Conservation (phyloP, 2,888 invertebrate genomes). For the Microctonus aethiopoides region DNA sequence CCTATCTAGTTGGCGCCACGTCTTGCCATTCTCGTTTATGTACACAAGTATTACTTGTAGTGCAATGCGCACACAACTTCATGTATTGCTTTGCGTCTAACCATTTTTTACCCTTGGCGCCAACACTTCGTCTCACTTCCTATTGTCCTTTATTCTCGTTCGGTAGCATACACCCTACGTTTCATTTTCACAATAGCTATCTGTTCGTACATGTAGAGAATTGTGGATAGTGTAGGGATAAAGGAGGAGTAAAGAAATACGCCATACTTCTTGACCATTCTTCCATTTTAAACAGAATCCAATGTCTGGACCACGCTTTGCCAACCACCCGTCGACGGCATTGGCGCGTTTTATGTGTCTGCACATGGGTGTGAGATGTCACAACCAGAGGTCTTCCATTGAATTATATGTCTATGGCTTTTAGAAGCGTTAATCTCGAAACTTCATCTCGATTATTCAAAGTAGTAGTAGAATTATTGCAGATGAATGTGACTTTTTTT, state of each 20-base stretch:
- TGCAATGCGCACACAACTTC: not conserved
- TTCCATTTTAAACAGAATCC: slow-evolving; percentile 42
- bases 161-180: slow-evolving; percentile 1
- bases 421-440: slow-evolving; percentile 43
- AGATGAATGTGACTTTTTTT: slow-evolving; percentile 2
- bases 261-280: slow-evolving; percentile 34
- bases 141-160: slow-evolving; percentile 12
- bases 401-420: slow-evolving; percentile 43
- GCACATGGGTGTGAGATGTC: slow-evolving; percentile 29
- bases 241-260: slow-evolving; percentile 6
- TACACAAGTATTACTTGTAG: slow-evolving; percentile 41
- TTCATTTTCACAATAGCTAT: slow-evolving; percentile 24
- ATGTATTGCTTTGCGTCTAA: not conserved
- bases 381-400: slow-evolving; percentile 40
- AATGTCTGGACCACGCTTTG: slow-evolving; percentile 2
- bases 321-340: slow-evolving; percentile 4
- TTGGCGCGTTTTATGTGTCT: not conserved
- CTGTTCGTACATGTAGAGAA: not conserved
- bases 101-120: slow-evolving; percentile 17
- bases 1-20: slow-evolving; percentile 46
- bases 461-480: not conserved
- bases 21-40: slow-evolving; percentile 39
- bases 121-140: slow-evolving; percentile 18
- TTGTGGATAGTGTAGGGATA: not conserved
- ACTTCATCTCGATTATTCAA: not conserved